Evolutionary conservation across 2,888 invertebrate species (phyloP).

Genomic region (Drosophila koepferae): DNA sequence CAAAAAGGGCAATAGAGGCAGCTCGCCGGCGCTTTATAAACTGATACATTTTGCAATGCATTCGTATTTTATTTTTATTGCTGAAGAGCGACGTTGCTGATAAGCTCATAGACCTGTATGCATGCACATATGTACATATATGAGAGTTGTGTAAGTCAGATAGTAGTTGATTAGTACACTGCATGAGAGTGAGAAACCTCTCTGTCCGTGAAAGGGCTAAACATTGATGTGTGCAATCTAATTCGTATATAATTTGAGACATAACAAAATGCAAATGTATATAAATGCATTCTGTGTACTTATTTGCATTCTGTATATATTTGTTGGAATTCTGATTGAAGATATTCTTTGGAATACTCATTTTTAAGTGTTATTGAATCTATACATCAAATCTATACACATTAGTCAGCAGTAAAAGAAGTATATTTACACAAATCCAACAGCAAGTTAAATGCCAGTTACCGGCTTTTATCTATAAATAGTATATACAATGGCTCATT

Average conservation of each 20-base stretch:
- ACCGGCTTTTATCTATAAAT: slow-evolving; percentile 46
- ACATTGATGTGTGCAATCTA: neutral
- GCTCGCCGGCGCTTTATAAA: slow-evolving; percentile 15
- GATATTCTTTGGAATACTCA: neutral
- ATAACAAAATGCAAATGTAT: neutral
- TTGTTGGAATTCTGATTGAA: neutral
- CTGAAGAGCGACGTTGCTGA: slow-evolving; percentile 29
- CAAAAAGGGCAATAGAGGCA: slow-evolving; percentile 50
- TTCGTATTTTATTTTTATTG: slow-evolving; percentile 8
- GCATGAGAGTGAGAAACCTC: no score
- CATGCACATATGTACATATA: neutral
- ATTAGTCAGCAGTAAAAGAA: slow-evolving; percentile 3
- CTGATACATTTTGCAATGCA: slow-evolving; percentile 21
- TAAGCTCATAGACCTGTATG: slow-evolving; percentile 27
- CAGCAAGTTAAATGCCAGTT: slow-evolving; percentile 16
- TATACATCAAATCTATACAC: neutral
- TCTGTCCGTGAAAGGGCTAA: neutral
- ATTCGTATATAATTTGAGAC: neutral
- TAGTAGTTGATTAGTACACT: neutral
- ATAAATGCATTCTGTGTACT: neutral
- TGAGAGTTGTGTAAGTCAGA: slow-evolving; percentile 3
- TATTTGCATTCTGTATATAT: neutral
- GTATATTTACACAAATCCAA: slow-evolving; percentile 22
- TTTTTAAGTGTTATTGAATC: neutral
- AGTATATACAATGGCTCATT: slow-evolving; percentile 39